Evolutionary conservation across 2,113 vertebrate genomes (phyloP).

Genomic region (Benitochromis conjunctus): DNA sequence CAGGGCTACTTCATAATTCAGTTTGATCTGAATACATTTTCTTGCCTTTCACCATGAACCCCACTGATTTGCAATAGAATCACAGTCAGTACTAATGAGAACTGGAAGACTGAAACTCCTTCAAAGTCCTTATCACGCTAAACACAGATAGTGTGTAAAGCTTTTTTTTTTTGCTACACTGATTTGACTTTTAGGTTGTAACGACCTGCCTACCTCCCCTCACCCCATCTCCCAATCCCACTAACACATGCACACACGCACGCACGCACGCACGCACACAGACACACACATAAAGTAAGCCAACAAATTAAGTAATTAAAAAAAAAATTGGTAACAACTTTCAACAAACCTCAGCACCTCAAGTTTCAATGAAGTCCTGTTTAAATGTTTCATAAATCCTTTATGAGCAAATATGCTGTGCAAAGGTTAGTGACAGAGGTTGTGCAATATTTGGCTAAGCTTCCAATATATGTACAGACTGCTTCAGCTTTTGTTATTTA

Average conservation of each 20-base stretch:
- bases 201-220: background rate
- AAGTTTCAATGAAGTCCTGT: background rate
- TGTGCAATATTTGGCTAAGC: conserved; percentile 24
- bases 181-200: background rate
- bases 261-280: too few relatives aligned
- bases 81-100: conserved; percentile 42
- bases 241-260: background rate
- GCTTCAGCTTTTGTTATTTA: conserved; percentile 52
- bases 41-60: conserved; percentile 4
- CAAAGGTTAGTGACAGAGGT: conserved; percentile 6
- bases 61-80: conserved; percentile 33
- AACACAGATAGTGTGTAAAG: background rate
- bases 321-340: background rate
- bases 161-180: background rate
- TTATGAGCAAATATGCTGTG: conserved; percentile 17
- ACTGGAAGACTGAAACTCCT: conserved; percentile 15
- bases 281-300: background rate
- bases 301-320: background rate
- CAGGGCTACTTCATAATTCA: conserved; percentile 64
- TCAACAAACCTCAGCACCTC: background rate
- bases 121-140: background rate
- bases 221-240: background rate
- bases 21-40: conserved; percentile 59
- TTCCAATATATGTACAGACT: background rate
- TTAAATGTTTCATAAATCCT: conserved; percentile 27